Evolutionary conservation across 2,888 invertebrate genomes (phyloP).

Genomic region (Chrysolina haemoptera): DNA sequence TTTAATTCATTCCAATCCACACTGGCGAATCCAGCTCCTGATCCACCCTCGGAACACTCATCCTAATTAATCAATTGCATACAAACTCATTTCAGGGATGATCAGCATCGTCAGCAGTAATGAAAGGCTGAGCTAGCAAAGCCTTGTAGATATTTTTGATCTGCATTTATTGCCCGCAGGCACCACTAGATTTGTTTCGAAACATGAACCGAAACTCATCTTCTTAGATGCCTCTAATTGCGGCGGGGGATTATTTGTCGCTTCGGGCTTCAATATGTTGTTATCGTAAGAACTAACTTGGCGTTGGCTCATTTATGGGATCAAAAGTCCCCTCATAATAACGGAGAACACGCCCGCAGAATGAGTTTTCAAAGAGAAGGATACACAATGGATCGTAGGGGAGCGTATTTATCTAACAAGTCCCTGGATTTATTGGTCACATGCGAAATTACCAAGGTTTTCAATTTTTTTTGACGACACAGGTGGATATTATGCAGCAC

Average conservation of each 20-base stretch:
- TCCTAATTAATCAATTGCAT: not conserved
- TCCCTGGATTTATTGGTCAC: not conserved
- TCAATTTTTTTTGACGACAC: no score
- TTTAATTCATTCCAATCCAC: no score
- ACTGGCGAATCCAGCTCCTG: not conserved
- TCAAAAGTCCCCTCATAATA: slow-evolving; percentile 13
- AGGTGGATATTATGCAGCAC: no score
- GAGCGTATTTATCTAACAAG: not conserved
- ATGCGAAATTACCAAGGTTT: not conserved
- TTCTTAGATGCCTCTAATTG: slow-evolving; percentile 17
- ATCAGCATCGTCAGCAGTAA: slow-evolving; percentile 15
- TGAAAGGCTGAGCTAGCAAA: slow-evolving; percentile 11
- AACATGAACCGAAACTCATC: slow-evolving; percentile 5
- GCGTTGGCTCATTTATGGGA: slow-evolving; percentile 10
- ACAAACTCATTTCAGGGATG: slow-evolving; percentile 5
- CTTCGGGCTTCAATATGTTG: slow-evolving; percentile 12
- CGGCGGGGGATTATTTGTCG: slow-evolving; percentile 2
- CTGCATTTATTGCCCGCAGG: slow-evolving; percentile 20
- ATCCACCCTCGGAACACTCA: not conserved
- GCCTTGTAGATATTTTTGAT: slow-evolving; percentile 4
- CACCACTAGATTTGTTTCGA: slow-evolving; percentile 19
- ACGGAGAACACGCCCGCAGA: not conserved
- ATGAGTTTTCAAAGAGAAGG: not conserved
- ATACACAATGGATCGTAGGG: not conserved
- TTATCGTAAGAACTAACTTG: slow-evolving; percentile 4